phyloP scores from a whole-genome alignment of 23 tunicate species.

The Botrylloides violaceus region DNA sequence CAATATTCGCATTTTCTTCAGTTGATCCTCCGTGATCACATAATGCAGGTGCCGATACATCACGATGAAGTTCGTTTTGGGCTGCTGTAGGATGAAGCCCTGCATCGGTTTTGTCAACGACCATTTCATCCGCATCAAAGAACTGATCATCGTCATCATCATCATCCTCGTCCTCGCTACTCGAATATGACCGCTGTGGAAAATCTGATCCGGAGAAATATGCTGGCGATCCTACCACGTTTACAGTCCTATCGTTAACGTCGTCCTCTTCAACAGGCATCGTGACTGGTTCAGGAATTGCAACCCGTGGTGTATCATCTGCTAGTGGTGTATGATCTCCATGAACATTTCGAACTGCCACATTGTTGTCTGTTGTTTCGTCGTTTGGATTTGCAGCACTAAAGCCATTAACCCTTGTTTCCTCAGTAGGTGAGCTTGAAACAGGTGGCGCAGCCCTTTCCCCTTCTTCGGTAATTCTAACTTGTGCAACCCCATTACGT shows the following conservation, averaged over 20 bases:
- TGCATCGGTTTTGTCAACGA: neutral
- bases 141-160: constrained; percentile 66
- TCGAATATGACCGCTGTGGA: constrained; percentile 66
- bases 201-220: constrained; percentile 7
- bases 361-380: neutral
- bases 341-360: neutral
- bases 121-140: constrained; percentile 71
- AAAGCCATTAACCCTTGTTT: constrained; percentile 7
- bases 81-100: neutral
- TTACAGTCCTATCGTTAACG: neutral
- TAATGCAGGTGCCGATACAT: constrained; percentile 6
- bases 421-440: constrained; percentile 1
- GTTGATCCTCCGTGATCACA: neutral
- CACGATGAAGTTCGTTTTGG: neutral
- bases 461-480: neutral
- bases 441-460: neutral
- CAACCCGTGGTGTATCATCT: neutral
- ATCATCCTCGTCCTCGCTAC: constrained; percentile 68
- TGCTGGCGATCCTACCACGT: neutral
- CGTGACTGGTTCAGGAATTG: neutral
- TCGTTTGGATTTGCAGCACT: neutral
- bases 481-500: neutral
- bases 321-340: neutral
- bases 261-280: neutral
- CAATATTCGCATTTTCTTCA: neutral